Base-by-base conservation (phyloP, 2,797 vertebrate genomes). In the Pseudomugil gertrudae region DNA sequence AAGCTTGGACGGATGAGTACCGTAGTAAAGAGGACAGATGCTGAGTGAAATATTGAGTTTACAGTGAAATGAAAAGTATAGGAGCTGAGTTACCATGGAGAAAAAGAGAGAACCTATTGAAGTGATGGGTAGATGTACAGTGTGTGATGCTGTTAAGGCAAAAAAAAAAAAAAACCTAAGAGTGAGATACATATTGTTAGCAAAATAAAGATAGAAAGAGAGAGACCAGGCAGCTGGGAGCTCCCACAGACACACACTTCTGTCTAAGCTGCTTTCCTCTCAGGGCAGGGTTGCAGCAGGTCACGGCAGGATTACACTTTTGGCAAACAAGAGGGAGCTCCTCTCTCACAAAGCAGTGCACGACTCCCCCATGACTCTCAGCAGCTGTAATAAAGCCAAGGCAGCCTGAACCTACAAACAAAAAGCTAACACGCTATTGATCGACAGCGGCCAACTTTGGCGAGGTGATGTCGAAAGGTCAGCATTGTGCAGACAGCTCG, bases 341-440 rank as follows among this genome's bases (percentile, higher is more conserved):
- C 87, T 90, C 86, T 89, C 84, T 80, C 84, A 86, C 88, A 90
- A 86, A 90, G 84, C 88, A 81, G 76, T 74, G 86, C 89, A 80
- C 83, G 86, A 91, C 92, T 94, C 94, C 93, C 94, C 67, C 80
- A 85, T 91, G 93, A 93, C 90, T 92, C 85, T 84, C 84, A 71
- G 89, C 90, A 87, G 92, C 92, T 93, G 93, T 93, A 94, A 94
- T 93, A 93, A 93, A 94, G 93, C 92, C 90, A 79, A 89, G 88
- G 89, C 89, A 84, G 88, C 87, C 90, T 93, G 92, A 92, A 94
- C 92, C 92, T 91, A 93, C 92, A 94, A 94, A 94, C 93, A 94
- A 93, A 94, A 94, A 93, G 92, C 93, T 92, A 94, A 94, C 92
- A 90, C 87, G 90, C 92, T 89, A 94, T 94, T 91, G 93, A 94